phyloP scores from a whole-genome alignment of 1,140 invertebrate genomes.

The Drosophila murphyi region DNA sequence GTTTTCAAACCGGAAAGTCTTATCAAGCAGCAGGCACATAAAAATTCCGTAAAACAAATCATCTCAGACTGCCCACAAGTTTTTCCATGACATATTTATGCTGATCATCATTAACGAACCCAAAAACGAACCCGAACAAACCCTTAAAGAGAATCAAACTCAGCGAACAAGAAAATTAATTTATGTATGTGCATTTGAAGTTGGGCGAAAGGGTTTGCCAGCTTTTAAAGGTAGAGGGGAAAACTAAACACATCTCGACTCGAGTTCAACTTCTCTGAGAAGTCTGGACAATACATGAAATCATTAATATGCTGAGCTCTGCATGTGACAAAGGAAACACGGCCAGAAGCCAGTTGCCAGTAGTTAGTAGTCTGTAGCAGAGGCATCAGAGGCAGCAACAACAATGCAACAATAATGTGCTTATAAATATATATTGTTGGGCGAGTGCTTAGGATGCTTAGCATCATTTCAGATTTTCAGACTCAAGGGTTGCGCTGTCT shows the following conservation, averaged over 20 bases:
- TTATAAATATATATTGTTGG: conserved; percentile 74
- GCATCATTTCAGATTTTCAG: conserved; percentile 30
- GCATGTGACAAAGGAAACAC: conserved; percentile 76
- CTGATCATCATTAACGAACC: conserved; percentile 78
- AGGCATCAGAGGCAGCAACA: conserved; percentile 31
- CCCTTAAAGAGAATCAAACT: conserved; percentile 59
- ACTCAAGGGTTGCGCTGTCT: conserved; percentile 68
- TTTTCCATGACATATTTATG: conserved; percentile 49
- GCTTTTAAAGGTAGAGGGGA: conserved; percentile 32
- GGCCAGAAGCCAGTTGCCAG: conserved; percentile 12
- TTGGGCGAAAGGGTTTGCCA: conserved; percentile 57
- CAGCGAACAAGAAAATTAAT: conserved; percentile 79
- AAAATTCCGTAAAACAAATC: conserved; percentile 57
- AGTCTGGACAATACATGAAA: conserved; percentile 34
- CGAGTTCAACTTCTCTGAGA: conserved; percentile 23
- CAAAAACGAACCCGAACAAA: conserved; percentile 16
- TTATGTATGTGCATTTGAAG: conserved; percentile 61
- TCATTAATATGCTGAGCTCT: conserved; percentile 81
- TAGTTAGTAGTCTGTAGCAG: conserved; percentile 1
- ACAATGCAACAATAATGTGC: conserved; percentile 79
- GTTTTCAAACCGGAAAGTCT: conserved; percentile 64
- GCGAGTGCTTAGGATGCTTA: conserved; percentile 38
- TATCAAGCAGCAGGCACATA: conserved; percentile 48
- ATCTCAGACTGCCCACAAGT: conserved; percentile 52
- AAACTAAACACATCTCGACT: conserved; percentile 60